Evolutionary conservation across 2,113 vertebrate genomes (phyloP), one percentile per base, ranked within the genome.

Genomic region (Poecile atricapillus): DNA sequence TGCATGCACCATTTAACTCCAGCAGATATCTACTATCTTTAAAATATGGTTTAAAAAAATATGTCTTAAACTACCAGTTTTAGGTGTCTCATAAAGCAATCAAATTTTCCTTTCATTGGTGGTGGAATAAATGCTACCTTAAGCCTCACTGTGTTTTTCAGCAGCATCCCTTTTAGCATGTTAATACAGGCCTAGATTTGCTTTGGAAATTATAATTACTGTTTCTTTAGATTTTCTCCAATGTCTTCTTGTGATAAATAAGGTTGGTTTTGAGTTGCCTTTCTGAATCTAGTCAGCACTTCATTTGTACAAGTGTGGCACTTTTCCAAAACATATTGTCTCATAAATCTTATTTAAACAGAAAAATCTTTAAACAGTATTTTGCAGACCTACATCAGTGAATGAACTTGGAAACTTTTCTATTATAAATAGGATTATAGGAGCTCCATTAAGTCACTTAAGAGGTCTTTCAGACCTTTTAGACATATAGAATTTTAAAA

Each of bases 391-490:
- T 90, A 95, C 90, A 94, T 49, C 94, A 85, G 63, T 60, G 43
- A 89, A 84, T 52, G 83, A 87, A 95, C 89, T 85, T 76, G 49
- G 46, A 95, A 97, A 91, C 5, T 93, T 95, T 87, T 79, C 50
- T 89, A 89, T 92, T 95, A 96, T 62, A 97, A 96, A 92, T 8
- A 96, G 53, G 85, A 92, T 89, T 89, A 89, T 16, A 84, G 71
- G 39, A 93, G 50, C 17, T 15, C 47, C 79, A 91, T 31, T 47
- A 74, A 71, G 52, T 89, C 52, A 83, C 20, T 70, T 68, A 70
- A 83, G 68, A 81, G 31, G 19, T 33, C 92, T 86, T 92, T 80
- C 76, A 90, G 70, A 59, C 93, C 75, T 93, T 65, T 56, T 19
- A 75, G 31, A 81, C 25, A 30, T 77, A 69, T 4, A 28, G 11